phyloP scores from a whole-genome alignment of 53 echinoderm and acorn worm species.

The Echinometra lucunter region DNA sequence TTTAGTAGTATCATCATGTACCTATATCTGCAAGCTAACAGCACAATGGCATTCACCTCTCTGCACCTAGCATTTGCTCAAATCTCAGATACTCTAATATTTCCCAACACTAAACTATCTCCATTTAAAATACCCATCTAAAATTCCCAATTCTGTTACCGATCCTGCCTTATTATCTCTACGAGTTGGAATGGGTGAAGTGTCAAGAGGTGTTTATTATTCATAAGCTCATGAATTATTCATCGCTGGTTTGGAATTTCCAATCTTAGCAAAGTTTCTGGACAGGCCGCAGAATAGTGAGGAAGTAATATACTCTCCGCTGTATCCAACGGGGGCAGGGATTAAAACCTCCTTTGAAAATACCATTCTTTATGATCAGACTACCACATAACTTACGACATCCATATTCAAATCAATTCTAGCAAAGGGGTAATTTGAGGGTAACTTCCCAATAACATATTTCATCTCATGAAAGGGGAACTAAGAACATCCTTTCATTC shows the following conservation, averaged over 20 bases:
- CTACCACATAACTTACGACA: not conserved
- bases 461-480: not conserved
- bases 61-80: not conserved
- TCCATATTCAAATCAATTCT: not conserved
- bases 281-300: slow-evolving; percentile 24
- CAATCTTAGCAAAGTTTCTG: not conserved
- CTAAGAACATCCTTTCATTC: not conserved
- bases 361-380: not conserved
- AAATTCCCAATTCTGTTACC: slow-evolving; percentile 55
- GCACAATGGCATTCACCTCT: not conserved
- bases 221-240: slow-evolving; percentile 62
- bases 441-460: too few relatives aligned
- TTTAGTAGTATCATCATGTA: not conserved
- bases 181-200: slow-evolving; percentile 24
- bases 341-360: not conserved
- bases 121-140: slow-evolving; percentile 30
- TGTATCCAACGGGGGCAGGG: not conserved
- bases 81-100: slow-evolving; percentile 47
- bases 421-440: not conserved
- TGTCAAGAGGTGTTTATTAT: slow-evolving; percentile 55
- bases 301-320: slow-evolving; percentile 6
- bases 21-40: not conserved
- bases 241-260: not conserved
- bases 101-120: slow-evolving; percentile 22
- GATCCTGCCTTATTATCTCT: slow-evolving; percentile 37